Base-by-base conservation (phyloP, 2,888 invertebrate genomes). In the Myopa tessellatipennis region DNA sequence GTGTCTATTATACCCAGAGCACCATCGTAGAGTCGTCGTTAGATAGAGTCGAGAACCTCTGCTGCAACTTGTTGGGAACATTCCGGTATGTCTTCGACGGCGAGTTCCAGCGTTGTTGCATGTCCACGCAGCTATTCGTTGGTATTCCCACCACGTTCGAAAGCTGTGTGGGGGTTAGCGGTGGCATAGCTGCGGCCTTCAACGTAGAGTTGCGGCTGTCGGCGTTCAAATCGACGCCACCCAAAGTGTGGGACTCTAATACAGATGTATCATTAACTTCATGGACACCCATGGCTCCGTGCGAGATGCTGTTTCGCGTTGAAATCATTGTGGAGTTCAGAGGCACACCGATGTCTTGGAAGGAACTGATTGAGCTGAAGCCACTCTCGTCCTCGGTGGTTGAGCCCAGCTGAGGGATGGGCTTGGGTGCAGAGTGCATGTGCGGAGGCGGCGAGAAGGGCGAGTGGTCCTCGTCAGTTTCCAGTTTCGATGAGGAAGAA, bases 281-380 rank as follows among this genome's bases (percentile, higher is more conserved):
- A 60, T 40, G 10, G 3, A 14, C 58, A 4, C 10, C 16, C 16
- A 16, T 34, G 52, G 10, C 72, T 8, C 14, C 60, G 4, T 71
- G 58, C 38, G 63, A 52, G 34, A 55, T 16, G 60, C 78, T 36
- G 76, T 77, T 71, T 10, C 78, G 74, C 60, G 61, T 77, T 2
- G 80, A 65, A 14, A 86, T 81, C 78, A 86, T 72, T 0, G 88
- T 87, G 5, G 88, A 88, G 76, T 84, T 84, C 1, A 87, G 74
- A 4, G 94, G 94, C 84, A 95, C 90, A 14, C 95, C 95, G 69
- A 95, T 92, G 85, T 95, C 95, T 89, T 95, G 95, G 86, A 95
- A 95, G 8, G 95, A 95, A 87, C 93, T 95, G 91, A 95, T 94
- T 10, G 95, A 95, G 16, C 95, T 95, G 88, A 95, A 95, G 45